phyloP scores from a whole-genome alignment of 2,797 vertebrate genomes.

The Spondyliosoma cantharus region DNA sequence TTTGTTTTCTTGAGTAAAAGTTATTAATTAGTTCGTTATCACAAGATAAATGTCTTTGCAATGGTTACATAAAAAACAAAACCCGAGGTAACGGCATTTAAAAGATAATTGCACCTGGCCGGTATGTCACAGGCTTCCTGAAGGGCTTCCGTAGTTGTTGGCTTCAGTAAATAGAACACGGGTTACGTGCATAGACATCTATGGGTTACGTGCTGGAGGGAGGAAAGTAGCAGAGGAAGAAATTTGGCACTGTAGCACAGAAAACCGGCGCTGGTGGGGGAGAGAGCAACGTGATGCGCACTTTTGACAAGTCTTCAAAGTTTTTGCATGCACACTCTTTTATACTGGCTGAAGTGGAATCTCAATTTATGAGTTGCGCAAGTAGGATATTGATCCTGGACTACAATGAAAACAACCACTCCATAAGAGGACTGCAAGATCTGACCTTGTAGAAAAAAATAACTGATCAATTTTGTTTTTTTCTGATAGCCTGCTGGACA shows the following conservation, averaged over 20 bases:
- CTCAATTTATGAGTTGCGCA: neutral
- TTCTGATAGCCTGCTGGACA: conserved; percentile 24
- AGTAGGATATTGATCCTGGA: conserved; percentile 15
- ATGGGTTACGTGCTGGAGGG: conserved; percentile 24
- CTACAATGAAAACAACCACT: neutral
- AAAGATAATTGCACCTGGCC: too few species aligned
- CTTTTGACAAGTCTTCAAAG: conserved; percentile 34
- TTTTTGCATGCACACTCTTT: conserved; percentile 30
- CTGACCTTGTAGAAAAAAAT: conserved; percentile 5
- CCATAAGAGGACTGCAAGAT: conserved; percentile 16
- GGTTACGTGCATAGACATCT: too few species aligned
- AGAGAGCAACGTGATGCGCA: conserved; percentile 59
- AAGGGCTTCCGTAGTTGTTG: too few species aligned
- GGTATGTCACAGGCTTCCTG: too few species aligned
- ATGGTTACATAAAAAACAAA: too few species aligned
- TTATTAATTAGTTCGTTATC: too few species aligned
- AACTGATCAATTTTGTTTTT: neutral
- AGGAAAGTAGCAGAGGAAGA: conserved; percentile 59
- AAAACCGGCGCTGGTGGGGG: conserved; percentile 40
- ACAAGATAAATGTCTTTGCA: too few species aligned
- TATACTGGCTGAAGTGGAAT: neutral
- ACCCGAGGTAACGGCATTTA: too few species aligned
- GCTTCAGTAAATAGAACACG: too few species aligned
- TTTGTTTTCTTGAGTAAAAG: too few species aligned
- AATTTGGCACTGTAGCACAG: conserved; percentile 63